A percentile compares a stretch with the other conserved stretches of the same genome.
Evolutionary conservation across 2,888 invertebrate genomes (phyloP).

Genomic region (Eupithecia vulgata): DNA sequence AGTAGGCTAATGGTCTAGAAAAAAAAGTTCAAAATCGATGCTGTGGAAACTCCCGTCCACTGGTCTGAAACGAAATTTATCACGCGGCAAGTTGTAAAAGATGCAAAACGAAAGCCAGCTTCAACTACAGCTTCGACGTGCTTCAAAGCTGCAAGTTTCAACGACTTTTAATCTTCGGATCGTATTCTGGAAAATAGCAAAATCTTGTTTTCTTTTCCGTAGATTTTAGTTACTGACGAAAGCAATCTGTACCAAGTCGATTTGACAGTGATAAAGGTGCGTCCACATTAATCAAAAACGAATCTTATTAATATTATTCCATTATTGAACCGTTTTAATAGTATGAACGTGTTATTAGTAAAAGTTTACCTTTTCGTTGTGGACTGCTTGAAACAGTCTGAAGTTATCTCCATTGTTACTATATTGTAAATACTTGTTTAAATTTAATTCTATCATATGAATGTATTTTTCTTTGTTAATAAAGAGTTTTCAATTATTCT

Average conservation of each 20-base stretch:
- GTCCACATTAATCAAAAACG: too few species aligned
- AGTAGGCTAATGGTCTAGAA: constrained; percentile 28
- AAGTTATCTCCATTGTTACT: too few species aligned
- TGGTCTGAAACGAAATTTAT: constrained; percentile 51
- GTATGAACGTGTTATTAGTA: too few species aligned
- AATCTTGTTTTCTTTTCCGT: not conserved
- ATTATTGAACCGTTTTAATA: too few species aligned
- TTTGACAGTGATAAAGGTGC: not conserved
- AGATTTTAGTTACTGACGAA: not conserved
- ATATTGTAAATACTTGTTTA: too few species aligned
- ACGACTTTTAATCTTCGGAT: constrained; percentile 28
- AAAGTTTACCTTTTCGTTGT: too few species aligned
- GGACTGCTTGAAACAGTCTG: too few species aligned
- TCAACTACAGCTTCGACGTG: constrained; percentile 21
- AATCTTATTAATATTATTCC: too few species aligned
- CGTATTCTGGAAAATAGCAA: constrained; percentile 22
- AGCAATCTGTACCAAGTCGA: not conserved
- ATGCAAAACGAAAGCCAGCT: constrained; percentile 50
- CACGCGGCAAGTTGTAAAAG: constrained; percentile 50
- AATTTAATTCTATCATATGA: too few species aligned
- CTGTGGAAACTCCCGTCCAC: constrained; percentile 48
- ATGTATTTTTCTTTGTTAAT: too few species aligned
- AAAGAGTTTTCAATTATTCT: too few species aligned
- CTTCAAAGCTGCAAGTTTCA: constrained; percentile 22
- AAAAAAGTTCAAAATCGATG: constrained; percentile 53